A percentile compares a stretch with the other conserved stretches of the same genome.
These are phyloP conservation scores for Sipha maydis DNA, from an alignment of 2,888 invertebrate species.

Conservation along the genomic window DNA sequence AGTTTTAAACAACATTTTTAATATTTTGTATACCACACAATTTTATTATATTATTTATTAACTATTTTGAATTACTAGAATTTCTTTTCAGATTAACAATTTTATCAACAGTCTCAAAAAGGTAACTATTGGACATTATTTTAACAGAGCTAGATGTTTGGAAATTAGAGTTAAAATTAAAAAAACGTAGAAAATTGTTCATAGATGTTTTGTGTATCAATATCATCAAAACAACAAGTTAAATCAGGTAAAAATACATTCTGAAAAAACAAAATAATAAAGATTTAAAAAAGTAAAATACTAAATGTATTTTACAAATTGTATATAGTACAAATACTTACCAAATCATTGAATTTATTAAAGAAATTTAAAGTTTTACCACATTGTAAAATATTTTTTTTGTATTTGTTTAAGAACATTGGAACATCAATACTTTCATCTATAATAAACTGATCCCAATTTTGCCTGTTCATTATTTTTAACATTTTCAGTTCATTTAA, in stretches of 20 bases:
- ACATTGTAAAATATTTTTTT: constrained; percentile 42
- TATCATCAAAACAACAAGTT: constrained; percentile 43
- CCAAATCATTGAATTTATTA: constrained; percentile 49
- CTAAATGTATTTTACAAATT: not conserved
- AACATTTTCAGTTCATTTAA: too few species aligned
- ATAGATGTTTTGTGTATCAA: constrained; percentile 37
- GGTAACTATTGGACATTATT: constrained; percentile 47
- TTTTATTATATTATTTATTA: not conserved
- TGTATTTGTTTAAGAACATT: constrained; percentile 43
- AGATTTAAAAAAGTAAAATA: not conserved
- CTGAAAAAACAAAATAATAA: constrained; percentile 1
- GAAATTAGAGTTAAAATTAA: not conserved
- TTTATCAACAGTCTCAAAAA: constrained; percentile 4
- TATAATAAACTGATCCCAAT: constrained; percentile 44
- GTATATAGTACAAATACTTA: not conserved
- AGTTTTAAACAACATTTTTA: too few species aligned
- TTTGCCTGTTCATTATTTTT: not conserved
- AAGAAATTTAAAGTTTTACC: constrained; percentile 49
- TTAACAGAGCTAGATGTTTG: constrained; percentile 28
- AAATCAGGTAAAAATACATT: constrained; percentile 42
- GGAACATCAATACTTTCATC: constrained; percentile 41
- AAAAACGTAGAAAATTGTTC: constrained; percentile 35
- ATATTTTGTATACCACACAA: too few species aligned
- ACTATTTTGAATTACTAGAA: constrained; percentile 26
- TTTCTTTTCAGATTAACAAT: not conserved